phyloP scores from a whole-genome alignment of 2,113 vertebrate genomes.

The Penelope pileata region DNA sequence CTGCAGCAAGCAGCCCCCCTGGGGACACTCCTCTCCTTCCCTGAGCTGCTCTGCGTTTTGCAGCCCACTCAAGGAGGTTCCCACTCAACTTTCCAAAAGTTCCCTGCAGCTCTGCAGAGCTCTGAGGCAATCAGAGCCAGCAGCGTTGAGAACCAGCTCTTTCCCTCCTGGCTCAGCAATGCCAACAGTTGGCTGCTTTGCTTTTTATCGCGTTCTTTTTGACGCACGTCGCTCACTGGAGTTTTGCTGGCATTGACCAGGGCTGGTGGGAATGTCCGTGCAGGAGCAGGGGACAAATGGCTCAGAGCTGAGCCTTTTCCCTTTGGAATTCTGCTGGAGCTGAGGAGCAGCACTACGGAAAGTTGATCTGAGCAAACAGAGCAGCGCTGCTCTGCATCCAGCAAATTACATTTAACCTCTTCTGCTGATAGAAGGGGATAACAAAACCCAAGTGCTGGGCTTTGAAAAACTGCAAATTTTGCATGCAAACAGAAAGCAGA shows the following conservation, averaged over 20 bases:
- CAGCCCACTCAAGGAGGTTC: background rate
- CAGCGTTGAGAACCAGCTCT: background rate
- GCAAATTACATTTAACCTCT: constrained; percentile 10
- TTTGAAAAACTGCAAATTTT: background rate
- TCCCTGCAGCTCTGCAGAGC: background rate
- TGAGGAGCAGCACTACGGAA: background rate
- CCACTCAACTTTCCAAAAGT: constrained; percentile 54
- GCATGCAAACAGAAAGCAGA: background rate
- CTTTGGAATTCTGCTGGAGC: constrained; percentile 1
- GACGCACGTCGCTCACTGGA: background rate
- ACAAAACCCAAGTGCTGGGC: background rate
- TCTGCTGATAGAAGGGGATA: background rate
- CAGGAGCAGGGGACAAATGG: background rate
- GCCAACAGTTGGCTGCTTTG: background rate
- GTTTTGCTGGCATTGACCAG: background rate
- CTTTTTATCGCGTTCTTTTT: background rate
- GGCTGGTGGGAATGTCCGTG: background rate
- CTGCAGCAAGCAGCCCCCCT: no score
- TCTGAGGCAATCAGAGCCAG: background rate
- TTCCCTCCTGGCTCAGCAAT: background rate
- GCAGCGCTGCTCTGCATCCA: background rate
- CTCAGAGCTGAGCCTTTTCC: background rate
- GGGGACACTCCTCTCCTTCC: background rate
- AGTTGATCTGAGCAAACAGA: constrained; percentile 54
- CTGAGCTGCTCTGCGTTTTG: background rate